phyloP scores from a whole-genome alignment of 2,797 vertebrate species.

The Acipenser transmontanus region DNA sequence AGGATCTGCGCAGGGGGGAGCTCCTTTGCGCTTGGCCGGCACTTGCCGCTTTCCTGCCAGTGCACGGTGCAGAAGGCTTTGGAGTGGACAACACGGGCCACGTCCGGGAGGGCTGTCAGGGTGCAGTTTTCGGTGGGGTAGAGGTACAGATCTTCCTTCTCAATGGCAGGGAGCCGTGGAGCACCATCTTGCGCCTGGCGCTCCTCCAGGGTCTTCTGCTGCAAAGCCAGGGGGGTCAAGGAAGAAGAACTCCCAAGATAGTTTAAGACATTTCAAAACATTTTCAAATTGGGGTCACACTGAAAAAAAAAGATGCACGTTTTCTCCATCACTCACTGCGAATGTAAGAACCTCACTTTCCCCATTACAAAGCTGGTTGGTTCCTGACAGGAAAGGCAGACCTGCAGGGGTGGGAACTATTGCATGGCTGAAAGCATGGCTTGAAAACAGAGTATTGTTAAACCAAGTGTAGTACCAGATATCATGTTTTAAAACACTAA shows the following conservation, averaged over 20 bases:
- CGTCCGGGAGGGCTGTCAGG: conserved; percentile 78
- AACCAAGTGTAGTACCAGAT: too few relatives aligned
- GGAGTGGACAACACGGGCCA: conserved; percentile 93
- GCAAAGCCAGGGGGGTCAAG: conserved; percentile 39
- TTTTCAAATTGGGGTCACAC: too few relatives aligned
- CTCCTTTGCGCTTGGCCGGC: conserved; percentile 77
- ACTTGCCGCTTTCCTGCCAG: conserved; percentile 90
- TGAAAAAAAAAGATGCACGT: too few relatives aligned
- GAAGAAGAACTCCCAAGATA: conserved; percentile 23
- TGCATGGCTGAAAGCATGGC: too few relatives aligned
- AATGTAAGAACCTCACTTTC: too few relatives aligned
- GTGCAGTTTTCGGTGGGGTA: conserved; percentile 86
- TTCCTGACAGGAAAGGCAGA: too few relatives aligned
- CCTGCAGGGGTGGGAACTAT: too few relatives aligned
- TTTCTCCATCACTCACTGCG: too few relatives aligned
- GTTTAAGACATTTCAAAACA: too few relatives aligned
- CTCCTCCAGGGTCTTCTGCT: conserved; percentile 90
- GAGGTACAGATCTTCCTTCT: conserved; percentile 77
- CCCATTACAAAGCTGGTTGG: too few relatives aligned
- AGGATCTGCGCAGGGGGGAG: conserved; percentile 87
- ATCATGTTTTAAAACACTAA: too few relatives aligned
- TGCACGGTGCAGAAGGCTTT: conserved; percentile 96
- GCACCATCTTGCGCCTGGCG: conserved; percentile 63
- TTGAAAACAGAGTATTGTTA: too few relatives aligned
- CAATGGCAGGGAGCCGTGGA: conserved; percentile 26